phyloP scores from a whole-genome alignment of 2,888 invertebrate genomes.

The Eustalomyia histrio region DNA sequence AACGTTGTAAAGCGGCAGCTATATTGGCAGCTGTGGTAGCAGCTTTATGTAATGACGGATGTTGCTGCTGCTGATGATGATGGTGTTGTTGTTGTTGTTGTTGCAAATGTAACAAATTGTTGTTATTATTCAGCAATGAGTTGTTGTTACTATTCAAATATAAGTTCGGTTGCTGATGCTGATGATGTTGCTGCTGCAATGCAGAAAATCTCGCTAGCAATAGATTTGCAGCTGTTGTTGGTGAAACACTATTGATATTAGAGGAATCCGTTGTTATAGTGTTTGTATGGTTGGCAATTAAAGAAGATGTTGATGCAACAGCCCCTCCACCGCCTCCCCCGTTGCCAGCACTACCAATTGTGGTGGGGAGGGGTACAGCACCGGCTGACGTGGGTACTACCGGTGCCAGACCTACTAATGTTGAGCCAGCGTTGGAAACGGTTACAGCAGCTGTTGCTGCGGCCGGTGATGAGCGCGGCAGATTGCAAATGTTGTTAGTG shows the following conservation, averaged over 20 bases:
- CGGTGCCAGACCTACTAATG: slow-evolving; percentile 71
- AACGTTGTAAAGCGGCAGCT: slow-evolving; percentile 73
- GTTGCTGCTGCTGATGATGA: slow-evolving; percentile 66
- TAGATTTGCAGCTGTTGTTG: slow-evolving; percentile 44
- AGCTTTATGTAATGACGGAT: slow-evolving; percentile 71
- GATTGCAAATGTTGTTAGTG: slow-evolving; percentile 77
- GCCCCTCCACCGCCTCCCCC: slow-evolving; percentile 54
- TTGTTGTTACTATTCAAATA: slow-evolving; percentile 66
- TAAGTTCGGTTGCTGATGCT: slow-evolving; percentile 40
- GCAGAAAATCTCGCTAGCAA: slow-evolving; percentile 58
- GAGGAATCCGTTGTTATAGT: slow-evolving; percentile 61
- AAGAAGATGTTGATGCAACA: slow-evolving; percentile 59
- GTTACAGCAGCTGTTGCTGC: slow-evolving; percentile 78
- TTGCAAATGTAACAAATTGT: slow-evolving; percentile 75
- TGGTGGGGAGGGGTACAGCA: slow-evolving; percentile 58
- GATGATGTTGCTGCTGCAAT: slow-evolving; percentile 70
- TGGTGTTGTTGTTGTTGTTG: slow-evolving; percentile 69
- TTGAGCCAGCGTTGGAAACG: slow-evolving; percentile 70
- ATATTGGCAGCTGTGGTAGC: slow-evolving; percentile 70
- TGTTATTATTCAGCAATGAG: slow-evolving; percentile 58
- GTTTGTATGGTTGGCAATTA: slow-evolving; percentile 51
- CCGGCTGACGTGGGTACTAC: slow-evolving; percentile 66
- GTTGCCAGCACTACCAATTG: slow-evolving; percentile 43
- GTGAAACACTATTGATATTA: slow-evolving; percentile 18
- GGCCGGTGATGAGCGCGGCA: slow-evolving; percentile 80